phyloP scores from a whole-genome alignment of 1,140 invertebrate species.

The Drosophila ambigua region DNA sequence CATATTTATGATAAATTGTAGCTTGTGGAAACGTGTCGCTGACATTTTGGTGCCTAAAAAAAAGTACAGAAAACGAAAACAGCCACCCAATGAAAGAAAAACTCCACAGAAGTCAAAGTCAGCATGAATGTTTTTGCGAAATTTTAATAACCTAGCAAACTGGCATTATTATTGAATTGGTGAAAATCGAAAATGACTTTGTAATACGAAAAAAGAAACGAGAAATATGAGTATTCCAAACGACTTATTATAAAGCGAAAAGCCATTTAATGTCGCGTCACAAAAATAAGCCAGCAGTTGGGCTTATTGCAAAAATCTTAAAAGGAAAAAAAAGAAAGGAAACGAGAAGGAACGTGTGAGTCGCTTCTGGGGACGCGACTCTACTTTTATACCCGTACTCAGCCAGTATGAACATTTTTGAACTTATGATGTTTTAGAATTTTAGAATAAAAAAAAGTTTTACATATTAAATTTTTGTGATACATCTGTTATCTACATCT shows the following conservation, averaged over 20 bases:
- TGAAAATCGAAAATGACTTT: conserved; percentile 57
- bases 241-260: conserved; percentile 56
- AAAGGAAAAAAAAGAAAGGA: conserved; percentile 18
- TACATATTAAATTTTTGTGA: no score
- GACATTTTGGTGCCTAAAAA: conserved; percentile 73
- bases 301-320: conserved; percentile 68
- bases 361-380: no score
- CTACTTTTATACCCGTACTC: no score
- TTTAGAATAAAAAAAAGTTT: no score
- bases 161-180: conserved; percentile 74
- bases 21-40: conserved; percentile 68
- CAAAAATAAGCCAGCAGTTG: conserved; percentile 63
- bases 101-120: conserved; percentile 51
- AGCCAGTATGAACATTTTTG: no score
- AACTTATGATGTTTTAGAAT: no score
- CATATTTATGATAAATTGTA: conserved; percentile 80
- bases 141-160: conserved; percentile 76
- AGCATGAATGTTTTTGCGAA: conserved; percentile 67
- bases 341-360: no score
- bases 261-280: conserved; percentile 66
- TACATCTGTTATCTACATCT: no score
- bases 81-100: conserved; percentile 14
- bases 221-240: neutral
- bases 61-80: conserved; percentile 36
- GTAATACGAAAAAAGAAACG: conserved; percentile 45